Percentiles rank a stretch among this genome's conserved stretches.
These are phyloP conservation scores for Thalassoma bifasciatum DNA, from an alignment of 2,113 vertebrate species.

Conservation along the genomic window DNA sequence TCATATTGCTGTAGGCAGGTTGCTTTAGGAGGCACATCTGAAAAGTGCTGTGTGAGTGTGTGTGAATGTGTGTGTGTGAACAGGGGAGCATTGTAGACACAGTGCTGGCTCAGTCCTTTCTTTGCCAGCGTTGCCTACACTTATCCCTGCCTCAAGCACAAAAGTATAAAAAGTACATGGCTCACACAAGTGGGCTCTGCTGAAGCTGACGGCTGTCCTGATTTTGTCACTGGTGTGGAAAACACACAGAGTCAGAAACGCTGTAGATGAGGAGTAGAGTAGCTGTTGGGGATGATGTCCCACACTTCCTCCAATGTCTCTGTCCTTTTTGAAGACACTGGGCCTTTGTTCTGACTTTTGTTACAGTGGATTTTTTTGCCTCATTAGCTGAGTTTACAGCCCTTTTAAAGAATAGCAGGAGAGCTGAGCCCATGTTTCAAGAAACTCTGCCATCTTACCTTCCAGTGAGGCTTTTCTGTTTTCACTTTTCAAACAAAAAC, in stretches of 20 bases:
- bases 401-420: not conserved
- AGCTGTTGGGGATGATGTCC: not conserved
- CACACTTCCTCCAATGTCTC: not conserved
- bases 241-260: not conserved
- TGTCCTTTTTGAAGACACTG: slow-evolving; percentile 12
- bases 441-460: slow-evolving; percentile 9
- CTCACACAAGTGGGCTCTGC: not conserved
- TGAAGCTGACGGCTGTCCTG: slow-evolving; percentile 4
- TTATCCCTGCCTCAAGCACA: slow-evolving; percentile 17
- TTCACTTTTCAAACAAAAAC: not conserved
- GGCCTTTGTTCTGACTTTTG: slow-evolving; percentile 7
- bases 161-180: not conserved
- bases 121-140: slow-evolving; percentile 36
- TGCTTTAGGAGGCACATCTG: slow-evolving; percentile 34
- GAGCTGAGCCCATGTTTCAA: slow-evolving; percentile 20
- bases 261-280: slow-evolving; percentile 10
- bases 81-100: slow-evolving; percentile 10
- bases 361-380: slow-evolving; percentile 19
- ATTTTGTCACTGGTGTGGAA: not conserved
- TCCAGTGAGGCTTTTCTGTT: not conserved
- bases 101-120: slow-evolving; percentile 48
- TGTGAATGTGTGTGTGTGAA: too few species aligned
- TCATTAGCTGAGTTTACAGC: slow-evolving; percentile 44
- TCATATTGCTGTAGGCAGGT: slow-evolving; percentile 34
- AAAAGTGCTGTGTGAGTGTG: slow-evolving; percentile 1